Evolutionary conservation across 2,113 vertebrate genomes (phyloP).

Genomic region (Hypomesus transpacificus): DNA sequence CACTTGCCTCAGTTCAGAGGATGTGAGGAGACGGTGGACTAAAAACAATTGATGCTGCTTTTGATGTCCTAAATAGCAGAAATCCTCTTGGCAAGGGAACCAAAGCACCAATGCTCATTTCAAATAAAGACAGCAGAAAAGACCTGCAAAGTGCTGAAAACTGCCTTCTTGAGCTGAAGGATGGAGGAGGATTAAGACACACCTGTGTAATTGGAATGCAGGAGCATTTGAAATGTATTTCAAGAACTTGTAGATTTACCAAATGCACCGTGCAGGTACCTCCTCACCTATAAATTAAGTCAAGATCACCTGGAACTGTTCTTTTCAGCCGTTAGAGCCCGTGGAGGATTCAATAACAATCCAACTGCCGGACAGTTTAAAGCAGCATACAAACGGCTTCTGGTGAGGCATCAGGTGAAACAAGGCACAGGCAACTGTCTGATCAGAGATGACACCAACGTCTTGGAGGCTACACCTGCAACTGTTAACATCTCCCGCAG

Average conservation of each 20-base stretch:
- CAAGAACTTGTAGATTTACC: conserved; percentile 16
- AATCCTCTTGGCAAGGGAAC: too few relatives aligned
- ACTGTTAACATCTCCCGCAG: conserved; percentile 12
- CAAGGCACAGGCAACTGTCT: conserved; percentile 16
- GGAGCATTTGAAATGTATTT: conserved; percentile 9
- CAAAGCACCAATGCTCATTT: too few relatives aligned
- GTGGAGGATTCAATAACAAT: conserved; percentile 18
- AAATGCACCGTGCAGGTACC: conserved; percentile 19
- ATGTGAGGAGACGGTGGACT: conserved; percentile 7
- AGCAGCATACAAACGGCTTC: conserved; percentile 18
- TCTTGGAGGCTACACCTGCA: conserved; percentile 16
- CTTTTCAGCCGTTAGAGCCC: conserved; percentile 13
- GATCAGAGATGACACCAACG: conserved; percentile 1
- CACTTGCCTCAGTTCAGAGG: conserved; percentile 11
- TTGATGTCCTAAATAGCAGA: too few relatives aligned
- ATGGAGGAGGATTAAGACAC: background rate
- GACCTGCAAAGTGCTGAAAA: background rate
- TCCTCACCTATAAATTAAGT: conserved; percentile 22
- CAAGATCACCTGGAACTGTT: conserved; percentile 29
- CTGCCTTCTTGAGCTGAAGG: background rate
- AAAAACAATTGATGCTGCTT: conserved; percentile 11
- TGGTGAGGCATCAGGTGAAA: background rate
- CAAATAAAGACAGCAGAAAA: too few relatives aligned
- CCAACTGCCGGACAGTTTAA: conserved; percentile 15
- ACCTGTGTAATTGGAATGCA: background rate